Evolutionary conservation across 1,140 invertebrate species (phyloP).

Genomic region (Muscidifurax raptorellus): DNA sequence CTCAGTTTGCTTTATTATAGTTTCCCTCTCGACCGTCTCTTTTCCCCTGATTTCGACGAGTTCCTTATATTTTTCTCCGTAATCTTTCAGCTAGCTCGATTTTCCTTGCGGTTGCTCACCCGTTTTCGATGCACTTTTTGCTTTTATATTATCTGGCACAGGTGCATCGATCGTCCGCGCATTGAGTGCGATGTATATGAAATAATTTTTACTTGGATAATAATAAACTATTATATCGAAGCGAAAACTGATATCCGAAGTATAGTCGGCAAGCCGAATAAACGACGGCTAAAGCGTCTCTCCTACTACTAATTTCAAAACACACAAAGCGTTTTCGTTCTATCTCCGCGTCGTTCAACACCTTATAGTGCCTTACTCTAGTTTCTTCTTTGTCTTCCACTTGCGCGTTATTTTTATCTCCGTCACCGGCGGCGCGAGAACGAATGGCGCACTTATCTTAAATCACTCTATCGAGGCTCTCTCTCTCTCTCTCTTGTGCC

Average conservation of each 20-base stretch:
- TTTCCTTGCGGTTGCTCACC: constrained; percentile 43
- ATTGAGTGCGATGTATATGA: too few relatives aligned
- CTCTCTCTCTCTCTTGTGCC: constrained; percentile 17
- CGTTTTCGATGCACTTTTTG: constrained; percentile 44
- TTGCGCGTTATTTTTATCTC: constrained; percentile 43
- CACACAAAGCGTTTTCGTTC: neutral
- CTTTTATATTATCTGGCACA: constrained; percentile 24
- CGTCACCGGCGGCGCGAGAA: constrained; percentile 56
- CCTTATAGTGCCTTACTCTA: neutral
- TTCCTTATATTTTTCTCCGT: constrained; percentile 42
- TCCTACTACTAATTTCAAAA: constrained; percentile 16
- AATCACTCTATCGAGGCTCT: constrained; percentile 62
- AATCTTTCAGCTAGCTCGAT: too few relatives aligned
- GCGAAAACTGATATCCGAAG: too few relatives aligned
- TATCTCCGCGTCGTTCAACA: neutral
- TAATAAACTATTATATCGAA: too few relatives aligned
- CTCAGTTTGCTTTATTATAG: constrained; percentile 17
- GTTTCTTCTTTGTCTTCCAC: constrained; percentile 18
- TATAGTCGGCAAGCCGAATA: too few relatives aligned
- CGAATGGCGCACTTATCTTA: constrained; percentile 63
- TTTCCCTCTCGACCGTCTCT: neutral
- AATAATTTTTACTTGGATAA: too few relatives aligned
- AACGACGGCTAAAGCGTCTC: too few relatives aligned
- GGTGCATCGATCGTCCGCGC: too few relatives aligned
- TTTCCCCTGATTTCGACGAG: constrained; percentile 2